Conservation (phyloP, 2,797 vertebrate genomes). For the Thripadectes ignobilis region DNA sequence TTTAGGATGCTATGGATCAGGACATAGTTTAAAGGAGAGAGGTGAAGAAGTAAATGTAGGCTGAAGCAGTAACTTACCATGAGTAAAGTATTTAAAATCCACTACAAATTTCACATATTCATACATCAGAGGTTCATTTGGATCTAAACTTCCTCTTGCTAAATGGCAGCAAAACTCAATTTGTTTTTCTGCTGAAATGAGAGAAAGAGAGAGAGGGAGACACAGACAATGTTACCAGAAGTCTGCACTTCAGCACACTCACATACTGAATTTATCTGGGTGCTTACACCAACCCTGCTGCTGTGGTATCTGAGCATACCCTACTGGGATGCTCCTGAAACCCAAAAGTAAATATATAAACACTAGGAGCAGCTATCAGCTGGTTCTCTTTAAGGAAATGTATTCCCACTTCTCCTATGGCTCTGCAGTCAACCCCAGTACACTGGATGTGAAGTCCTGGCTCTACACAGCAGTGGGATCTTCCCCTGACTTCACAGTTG, state of each 20-base stretch:
- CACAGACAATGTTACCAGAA: not conserved
- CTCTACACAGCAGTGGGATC: not conserved
- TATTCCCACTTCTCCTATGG: not conserved
- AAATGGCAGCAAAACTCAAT: slow-evolving; percentile 95
- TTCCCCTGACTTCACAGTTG: not conserved
- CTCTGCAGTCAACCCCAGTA: not conserved
- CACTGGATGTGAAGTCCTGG: not conserved
- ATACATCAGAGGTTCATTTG: slow-evolving; percentile 80
- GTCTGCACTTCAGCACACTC: not conserved
- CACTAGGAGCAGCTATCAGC: not conserved
- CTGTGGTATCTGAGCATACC: not conserved
- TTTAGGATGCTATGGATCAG: not conserved
- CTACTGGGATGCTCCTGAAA: not conserved
- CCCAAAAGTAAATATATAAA: not conserved
- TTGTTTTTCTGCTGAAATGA: slow-evolving; percentile 82
- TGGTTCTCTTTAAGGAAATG: not conserved
- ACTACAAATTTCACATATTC: slow-evolving; percentile 94
- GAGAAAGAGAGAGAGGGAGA: slow-evolving; percentile 21
- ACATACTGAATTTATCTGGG: not conserved
- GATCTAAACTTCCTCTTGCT: slow-evolving; percentile 84
- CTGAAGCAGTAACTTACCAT: slow-evolving; percentile 79
- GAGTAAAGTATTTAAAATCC: slow-evolving; percentile 89
- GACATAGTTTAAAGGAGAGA: not conserved
- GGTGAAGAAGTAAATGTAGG: not conserved
- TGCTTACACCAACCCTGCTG: not conserved